Conservation (phyloP, 2,888 invertebrate genomes). For the Meloe dianella region DNA sequence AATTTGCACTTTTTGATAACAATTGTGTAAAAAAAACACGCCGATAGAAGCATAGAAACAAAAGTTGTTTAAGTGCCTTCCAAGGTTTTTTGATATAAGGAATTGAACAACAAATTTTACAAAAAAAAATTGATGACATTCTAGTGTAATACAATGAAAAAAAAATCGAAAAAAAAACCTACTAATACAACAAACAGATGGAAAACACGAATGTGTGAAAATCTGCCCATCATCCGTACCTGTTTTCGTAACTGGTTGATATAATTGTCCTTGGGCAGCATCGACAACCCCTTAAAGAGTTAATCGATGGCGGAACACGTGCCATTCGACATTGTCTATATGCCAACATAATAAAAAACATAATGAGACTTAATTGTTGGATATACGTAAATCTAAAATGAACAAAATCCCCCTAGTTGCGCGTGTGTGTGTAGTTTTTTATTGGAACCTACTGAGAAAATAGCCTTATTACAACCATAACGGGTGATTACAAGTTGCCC, state of each 20-base stretch:
- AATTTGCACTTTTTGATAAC: not conserved
- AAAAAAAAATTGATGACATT: not conserved
- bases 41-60: not conserved
- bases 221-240: not conserved
- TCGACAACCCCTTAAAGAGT: slow-evolving; percentile 3
- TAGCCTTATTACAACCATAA: slow-evolving; percentile 46
- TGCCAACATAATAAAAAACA: not conserved
- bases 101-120: not conserved
- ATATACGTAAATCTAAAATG: not conserved
- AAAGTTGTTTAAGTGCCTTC: slow-evolving; percentile 4
- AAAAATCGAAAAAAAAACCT: not conserved
- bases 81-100: not conserved
- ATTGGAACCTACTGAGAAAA: slow-evolving; percentile 42
- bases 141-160: not conserved
- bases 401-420: slow-evolving; percentile 24
- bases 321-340: slow-evolving; percentile 10
- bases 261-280: not conserved
- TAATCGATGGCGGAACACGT: slow-evolving; percentile 24
- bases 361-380: not conserved
- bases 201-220: not conserved
- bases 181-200: not conserved
- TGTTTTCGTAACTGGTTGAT: not conserved
- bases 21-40: not conserved
- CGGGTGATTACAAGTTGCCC: slow-evolving; percentile 38
- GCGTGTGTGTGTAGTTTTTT: slow-evolving; percentile 19